Evolutionary conservation across 2,888 invertebrate species (phyloP).

Genomic region (Hyposoter didymator): DNA sequence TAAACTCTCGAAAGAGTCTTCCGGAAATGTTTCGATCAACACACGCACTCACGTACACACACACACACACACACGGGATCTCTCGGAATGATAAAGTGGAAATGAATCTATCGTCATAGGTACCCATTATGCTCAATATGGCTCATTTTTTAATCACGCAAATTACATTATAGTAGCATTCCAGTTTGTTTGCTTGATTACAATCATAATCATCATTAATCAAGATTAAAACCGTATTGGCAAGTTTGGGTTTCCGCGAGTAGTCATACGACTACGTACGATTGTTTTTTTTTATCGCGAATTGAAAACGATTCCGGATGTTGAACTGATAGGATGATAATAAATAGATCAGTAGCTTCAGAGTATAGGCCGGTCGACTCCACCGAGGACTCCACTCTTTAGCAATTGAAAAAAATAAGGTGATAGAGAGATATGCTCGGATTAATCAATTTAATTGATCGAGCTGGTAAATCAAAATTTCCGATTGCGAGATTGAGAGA

Average conservation of each 20-base stretch:
- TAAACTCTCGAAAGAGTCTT: slow-evolving; percentile 46
- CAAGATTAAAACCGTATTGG: slow-evolving; percentile 42
- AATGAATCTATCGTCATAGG: slow-evolving; percentile 25
- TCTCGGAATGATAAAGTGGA: not conserved
- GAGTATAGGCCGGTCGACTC: slow-evolving; percentile 20
- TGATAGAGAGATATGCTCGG: not conserved
- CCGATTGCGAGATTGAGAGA: not conserved
- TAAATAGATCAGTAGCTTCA: slow-evolving; percentile 32
- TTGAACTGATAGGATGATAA: not conserved
- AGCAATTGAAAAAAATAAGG: slow-evolving; percentile 22
- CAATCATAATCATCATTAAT: slow-evolving; percentile 39
- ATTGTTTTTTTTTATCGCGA: slow-evolving; percentile 25
- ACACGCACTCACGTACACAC: slow-evolving; percentile 2
- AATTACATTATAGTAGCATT: not conserved
- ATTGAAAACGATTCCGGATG: slow-evolving; percentile 5
- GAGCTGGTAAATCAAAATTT: not conserved
- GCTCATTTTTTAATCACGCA: slow-evolving; percentile 31
- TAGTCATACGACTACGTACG: not conserved
- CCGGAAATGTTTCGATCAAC: slow-evolving; percentile 19
- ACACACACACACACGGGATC: not conserved
- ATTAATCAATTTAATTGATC: not conserved
- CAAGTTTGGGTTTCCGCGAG: not conserved
- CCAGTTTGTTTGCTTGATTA: slow-evolving; percentile 20
- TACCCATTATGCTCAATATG: slow-evolving; percentile 30
- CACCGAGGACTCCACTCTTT: slow-evolving; percentile 21